A percentile compares a stretch with the other conserved stretches of the same genome.
These are phyloP conservation scores for Clunio marinus DNA, from an alignment of 2,888 invertebrate genomes.

Conservation along the genomic window DNA sequence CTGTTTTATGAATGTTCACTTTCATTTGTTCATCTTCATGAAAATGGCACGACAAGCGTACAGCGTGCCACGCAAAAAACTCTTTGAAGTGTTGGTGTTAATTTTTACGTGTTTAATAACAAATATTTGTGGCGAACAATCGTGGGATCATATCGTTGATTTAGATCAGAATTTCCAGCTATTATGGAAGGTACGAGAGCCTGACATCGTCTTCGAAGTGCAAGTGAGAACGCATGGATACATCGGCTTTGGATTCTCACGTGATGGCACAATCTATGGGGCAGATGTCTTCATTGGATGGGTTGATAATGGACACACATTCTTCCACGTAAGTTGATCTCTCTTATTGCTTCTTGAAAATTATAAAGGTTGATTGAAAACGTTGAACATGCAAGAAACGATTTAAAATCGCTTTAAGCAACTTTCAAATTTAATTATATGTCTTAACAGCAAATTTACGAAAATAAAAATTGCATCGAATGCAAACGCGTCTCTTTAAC, in stretches of 20 bases:
- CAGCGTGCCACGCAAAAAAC: constrained; percentile 34
- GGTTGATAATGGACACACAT: constrained; percentile 77
- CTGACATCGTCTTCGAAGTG: constrained; percentile 76
- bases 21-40: neutral
- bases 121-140: constrained; percentile 2
- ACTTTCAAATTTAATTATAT: neutral
- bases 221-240: constrained; percentile 81
- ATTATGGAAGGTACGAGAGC: constrained; percentile 68
- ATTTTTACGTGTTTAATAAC: constrained; percentile 17
- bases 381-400: no score
- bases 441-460: neutral
- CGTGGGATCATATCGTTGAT: constrained; percentile 56
- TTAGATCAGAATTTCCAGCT: constrained; percentile 59
- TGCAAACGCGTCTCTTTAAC: no score
- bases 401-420: neutral
- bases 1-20: constrained; percentile 18
- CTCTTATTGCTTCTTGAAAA: no score
- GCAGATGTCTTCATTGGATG: constrained; percentile 86
- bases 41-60: constrained; percentile 36
- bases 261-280: constrained; percentile 71
- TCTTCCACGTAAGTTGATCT: constrained; percentile 66
- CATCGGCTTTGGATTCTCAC: constrained; percentile 82
- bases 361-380: neutral
- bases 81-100: constrained; percentile 29
- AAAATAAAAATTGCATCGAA: neutral